These are phyloP conservation scores for Rhombomys opimus DNA, from an alignment of 2,113 vertebrate species.

Conservation along the genomic window DNA sequence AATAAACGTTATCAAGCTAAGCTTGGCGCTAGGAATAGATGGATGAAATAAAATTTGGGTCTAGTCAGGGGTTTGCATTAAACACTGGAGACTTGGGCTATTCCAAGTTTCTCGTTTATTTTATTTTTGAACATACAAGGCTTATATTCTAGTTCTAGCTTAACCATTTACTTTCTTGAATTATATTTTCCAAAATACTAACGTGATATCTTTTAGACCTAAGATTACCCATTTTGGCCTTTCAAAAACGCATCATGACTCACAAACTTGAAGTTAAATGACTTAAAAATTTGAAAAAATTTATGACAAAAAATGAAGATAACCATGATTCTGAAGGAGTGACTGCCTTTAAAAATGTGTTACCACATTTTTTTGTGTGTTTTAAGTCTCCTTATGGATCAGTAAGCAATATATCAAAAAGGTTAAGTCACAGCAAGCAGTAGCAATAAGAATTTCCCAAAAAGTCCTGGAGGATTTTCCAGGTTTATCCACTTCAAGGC, in stretches of 20 bases:
- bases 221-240: not conserved
- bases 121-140: not conserved
- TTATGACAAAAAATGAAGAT: constrained; percentile 9
- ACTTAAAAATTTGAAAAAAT: not conserved
- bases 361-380: not conserved
- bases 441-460: not conserved
- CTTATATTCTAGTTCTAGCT: not conserved
- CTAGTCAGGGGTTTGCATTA: not conserved
- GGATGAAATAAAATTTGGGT: not conserved
- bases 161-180: not conserved
- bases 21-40: not conserved
- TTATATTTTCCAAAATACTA: constrained; percentile 17
- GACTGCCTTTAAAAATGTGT: not conserved
- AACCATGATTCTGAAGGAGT: not conserved
- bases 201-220: not conserved
- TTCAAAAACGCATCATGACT: not conserved
- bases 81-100: not conserved
- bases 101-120: not conserved
- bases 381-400: constrained; percentile 17
- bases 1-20: not conserved
- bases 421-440: not conserved
- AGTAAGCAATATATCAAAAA: not conserved
- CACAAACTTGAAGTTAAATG: not conserved
- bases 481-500: not conserved
- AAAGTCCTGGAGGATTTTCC: not conserved